A percentile compares a stretch with the other conserved stretches of the same genome.
phyloP scores from a whole-genome alignment of 2,797 vertebrate species.

The Benthosema pterotum region DNA sequence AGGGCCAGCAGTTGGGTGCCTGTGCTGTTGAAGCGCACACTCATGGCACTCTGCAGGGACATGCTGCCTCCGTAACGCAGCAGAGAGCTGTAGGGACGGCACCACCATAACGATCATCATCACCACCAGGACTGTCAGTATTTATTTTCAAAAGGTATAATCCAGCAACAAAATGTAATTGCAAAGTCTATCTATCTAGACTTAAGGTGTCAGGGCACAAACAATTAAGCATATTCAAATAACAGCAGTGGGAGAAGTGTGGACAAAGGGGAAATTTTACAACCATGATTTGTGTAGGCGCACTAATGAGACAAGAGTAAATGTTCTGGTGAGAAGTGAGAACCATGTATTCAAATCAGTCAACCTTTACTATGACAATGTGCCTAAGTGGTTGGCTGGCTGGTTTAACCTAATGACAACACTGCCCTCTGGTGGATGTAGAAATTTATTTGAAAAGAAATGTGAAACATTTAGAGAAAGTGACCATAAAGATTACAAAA shows the following conservation, averaged over 20 bases:
- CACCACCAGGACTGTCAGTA: too few species aligned
- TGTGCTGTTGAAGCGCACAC: slow-evolving; percentile 96
- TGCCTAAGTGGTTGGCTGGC: neutral
- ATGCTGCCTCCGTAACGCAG: slow-evolving; percentile 96
- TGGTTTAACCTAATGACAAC: slow-evolving; percentile 11
- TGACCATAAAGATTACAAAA: neutral
- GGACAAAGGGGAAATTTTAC: neutral
- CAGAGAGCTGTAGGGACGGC: slow-evolving; percentile 82
- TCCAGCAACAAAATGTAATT: too few species aligned
- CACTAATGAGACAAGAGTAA: slow-evolving; percentile 8
- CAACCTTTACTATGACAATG: neutral
- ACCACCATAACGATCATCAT: neutral
- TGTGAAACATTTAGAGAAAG: neutral
- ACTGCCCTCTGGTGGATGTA: slow-evolving; percentile 46
- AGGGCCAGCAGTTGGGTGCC: slow-evolving; percentile 95
- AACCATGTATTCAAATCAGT: slow-evolving; percentile 24
- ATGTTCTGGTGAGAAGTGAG: slow-evolving; percentile 21
- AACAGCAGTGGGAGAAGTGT: neutral
- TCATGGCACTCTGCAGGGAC: slow-evolving; percentile 98
- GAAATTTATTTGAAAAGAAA: neutral
- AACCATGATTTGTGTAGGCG: slow-evolving; percentile 16
- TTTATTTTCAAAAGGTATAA: too few species aligned
- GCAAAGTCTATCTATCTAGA: too few species aligned
- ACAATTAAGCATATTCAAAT: too few species aligned
- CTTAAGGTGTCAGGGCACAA: too few species aligned